Evolutionary conservation across 2,797 vertebrate genomes (phyloP).

Genomic region (Tinamus major): DNA sequence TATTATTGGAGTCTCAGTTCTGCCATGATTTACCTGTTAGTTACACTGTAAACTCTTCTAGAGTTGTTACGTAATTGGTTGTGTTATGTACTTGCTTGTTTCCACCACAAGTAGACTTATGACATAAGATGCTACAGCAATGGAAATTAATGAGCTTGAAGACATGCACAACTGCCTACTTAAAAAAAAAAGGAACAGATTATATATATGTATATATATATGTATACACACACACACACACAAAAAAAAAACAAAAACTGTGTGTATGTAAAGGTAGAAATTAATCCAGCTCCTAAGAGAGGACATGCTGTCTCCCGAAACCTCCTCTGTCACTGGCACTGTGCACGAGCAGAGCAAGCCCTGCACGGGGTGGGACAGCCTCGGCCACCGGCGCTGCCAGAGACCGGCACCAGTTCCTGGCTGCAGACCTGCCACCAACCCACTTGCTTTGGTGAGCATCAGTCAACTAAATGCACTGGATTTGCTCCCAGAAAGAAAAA

Average conservation of each 20-base stretch:
- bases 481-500: background rate
- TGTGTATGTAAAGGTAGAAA: background rate
- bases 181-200: background rate
- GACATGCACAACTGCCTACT: background rate
- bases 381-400: background rate
- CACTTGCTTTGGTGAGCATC: background rate
- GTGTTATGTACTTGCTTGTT: background rate
- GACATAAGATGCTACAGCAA: background rate
- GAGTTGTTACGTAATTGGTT: background rate
- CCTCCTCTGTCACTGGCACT: background rate
- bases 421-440: background rate
- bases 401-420: background rate
- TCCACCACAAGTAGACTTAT: background rate
- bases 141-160: background rate
- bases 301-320: background rate
- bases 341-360: background rate
- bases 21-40: background rate
- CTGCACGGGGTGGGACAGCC: background rate
- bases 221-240: background rate
- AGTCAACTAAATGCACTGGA: background rate
- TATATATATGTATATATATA: background rate
- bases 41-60: background rate
- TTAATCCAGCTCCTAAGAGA: background rate
- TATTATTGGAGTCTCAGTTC: background rate
- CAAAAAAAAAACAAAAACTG: slow-evolving; percentile 14